Percentiles rank a stretch among this genome's conserved stretches.
Evolutionary conservation across 2,113 vertebrate species (phyloP).

Genomic region (Otocyon megalotis): DNA sequence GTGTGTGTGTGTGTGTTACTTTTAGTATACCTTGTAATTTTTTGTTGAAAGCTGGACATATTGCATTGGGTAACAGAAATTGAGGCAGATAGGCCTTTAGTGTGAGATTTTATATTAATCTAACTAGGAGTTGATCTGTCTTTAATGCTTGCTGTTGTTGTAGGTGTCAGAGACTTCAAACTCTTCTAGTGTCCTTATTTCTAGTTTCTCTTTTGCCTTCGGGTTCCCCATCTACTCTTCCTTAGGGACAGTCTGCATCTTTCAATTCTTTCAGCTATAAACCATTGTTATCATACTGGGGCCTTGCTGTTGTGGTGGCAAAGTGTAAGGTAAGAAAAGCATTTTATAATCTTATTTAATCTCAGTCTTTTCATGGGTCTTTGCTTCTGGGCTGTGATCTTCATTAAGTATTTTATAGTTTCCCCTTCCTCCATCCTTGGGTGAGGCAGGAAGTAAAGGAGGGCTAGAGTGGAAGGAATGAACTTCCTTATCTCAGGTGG

Average conservation of each 20-base stretch:
- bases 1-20: neutral
- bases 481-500: neutral
- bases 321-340: neutral
- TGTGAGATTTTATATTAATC: neutral
- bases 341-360: neutral
- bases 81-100: neutral
- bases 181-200: neutral
- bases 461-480: neutral
- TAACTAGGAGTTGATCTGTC: neutral
- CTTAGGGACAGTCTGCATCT: neutral
- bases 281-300: neutral
- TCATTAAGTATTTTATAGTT: neutral
- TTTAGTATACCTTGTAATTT: neutral
- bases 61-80: neutral
- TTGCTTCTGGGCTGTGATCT: neutral
- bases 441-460: neutral
- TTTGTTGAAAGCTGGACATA: neutral
- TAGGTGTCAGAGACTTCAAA: neutral
- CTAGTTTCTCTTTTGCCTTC: neutral
- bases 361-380: neutral
- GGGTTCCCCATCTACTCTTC: neutral
- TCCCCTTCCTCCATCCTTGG: neutral
- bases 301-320: neutral
- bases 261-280: neutral
- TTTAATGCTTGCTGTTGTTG: neutral